Percentiles rank a stretch among this genome's conserved stretches.
These are phyloP conservation scores for Melanogrammus aeglefinus DNA, from an alignment of 2,797 vertebrate species.

Conservation along the genomic window DNA sequence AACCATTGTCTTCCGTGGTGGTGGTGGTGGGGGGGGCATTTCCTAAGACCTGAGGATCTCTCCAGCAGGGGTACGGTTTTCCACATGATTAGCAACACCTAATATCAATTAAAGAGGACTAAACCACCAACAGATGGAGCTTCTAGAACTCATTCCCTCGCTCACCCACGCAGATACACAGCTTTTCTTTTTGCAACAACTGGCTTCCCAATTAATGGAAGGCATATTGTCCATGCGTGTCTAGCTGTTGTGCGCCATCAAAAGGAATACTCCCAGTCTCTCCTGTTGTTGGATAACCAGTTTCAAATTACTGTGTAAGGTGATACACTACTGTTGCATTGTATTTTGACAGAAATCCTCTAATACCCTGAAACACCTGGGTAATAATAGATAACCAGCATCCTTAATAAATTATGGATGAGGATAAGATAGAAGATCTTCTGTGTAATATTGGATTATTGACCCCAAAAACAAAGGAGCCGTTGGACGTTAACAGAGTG, in stretches of 20 bases:
- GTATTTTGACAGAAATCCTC: too few species aligned
- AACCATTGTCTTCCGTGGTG: background rate
- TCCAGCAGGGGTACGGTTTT: conserved; percentile 7
- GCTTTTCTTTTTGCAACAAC: background rate
- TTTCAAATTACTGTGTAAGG: too few species aligned
- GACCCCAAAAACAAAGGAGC: background rate
- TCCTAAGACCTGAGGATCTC: background rate
- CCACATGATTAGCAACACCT: conserved; percentile 14
- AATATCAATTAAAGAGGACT: conserved; percentile 18
- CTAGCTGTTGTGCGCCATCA: background rate
- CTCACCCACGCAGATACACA: background rate
- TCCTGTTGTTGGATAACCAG: too few species aligned
- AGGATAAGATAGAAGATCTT: background rate
- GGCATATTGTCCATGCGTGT: background rate
- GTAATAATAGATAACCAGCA: too few species aligned
- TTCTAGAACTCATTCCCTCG: conserved; percentile 1
- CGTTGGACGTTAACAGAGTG: background rate
- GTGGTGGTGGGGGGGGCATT: background rate
- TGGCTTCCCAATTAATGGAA: background rate
- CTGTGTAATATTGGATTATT: background rate
- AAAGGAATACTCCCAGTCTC: background rate
- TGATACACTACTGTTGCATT: too few species aligned
- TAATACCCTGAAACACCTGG: too few species aligned
- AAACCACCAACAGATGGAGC: conserved; percentile 16
- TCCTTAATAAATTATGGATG: conserved; percentile 2